Conservation (phyloP, 2,888 invertebrate genomes). For the Lasiommata megera region DNA sequence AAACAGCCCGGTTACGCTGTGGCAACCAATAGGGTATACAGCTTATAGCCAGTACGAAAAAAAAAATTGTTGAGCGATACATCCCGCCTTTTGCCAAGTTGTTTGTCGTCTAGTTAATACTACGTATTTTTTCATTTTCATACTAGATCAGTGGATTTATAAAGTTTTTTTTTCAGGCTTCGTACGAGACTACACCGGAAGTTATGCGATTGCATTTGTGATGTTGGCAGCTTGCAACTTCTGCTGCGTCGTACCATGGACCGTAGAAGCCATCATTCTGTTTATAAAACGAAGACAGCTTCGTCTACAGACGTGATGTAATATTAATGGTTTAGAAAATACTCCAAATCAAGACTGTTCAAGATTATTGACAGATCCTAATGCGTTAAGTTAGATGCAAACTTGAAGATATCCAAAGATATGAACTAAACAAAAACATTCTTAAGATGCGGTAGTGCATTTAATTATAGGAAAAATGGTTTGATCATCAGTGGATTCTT, state of each 20-base stretch:
- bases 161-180: constrained; percentile 77
- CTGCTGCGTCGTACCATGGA: constrained; percentile 84
- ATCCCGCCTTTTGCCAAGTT: too few relatives aligned
- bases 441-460: neutral
- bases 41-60: too few relatives aligned
- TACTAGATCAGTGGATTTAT: neutral
- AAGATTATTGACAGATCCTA: neutral
- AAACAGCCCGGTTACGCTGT: too few relatives aligned
- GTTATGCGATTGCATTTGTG: constrained; percentile 81
- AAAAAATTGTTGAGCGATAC: too few relatives aligned
- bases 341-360: constrained; percentile 14
- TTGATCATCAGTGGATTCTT: too few relatives aligned
- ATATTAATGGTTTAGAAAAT: neutral
- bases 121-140: too few relatives aligned
- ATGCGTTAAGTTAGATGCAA: neutral
- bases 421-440: neutral
- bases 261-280: constrained; percentile 69
- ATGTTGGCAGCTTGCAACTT: constrained; percentile 80
- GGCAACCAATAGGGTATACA: too few relatives aligned
- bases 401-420: constrained; percentile 11
- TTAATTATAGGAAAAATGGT: too few relatives aligned
- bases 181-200: constrained; percentile 82
- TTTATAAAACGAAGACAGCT: constrained; percentile 41
- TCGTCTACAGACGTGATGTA: constrained; percentile 19
- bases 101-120: too few relatives aligned